Base-by-base conservation (phyloP, 2,113 vertebrate species). In the Ailurus styani region DNA sequence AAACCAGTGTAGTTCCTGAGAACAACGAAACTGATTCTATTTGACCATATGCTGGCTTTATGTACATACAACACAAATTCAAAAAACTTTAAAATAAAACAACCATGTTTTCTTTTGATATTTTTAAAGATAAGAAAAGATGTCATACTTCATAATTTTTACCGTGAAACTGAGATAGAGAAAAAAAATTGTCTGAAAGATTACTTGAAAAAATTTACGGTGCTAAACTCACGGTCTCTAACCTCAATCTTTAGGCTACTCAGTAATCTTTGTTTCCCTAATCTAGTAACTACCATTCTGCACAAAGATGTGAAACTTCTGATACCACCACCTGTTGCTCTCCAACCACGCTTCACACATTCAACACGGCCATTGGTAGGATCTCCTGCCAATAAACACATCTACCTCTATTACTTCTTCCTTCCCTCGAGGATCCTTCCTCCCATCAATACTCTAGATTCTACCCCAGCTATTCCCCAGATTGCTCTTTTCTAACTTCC, bases 1-100 rank as follows among this genome's bases (percentile, higher is more conserved):
- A 98, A 68, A 98, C 97, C 40, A 95, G 91, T 77, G 91, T 77
- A 66, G 27, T 83, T 93, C 42, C 90, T 96, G 72, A 87, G 0
- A 6, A 79, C 40, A 88, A 0, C 0, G 20, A 98, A 92, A 91
- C 68, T 93, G 89, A 73, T 20, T 93, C 96, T 90, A 87, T 15
- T 2, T 94, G 98, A 97, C n/a, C 27, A 60, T 27, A 87, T 97
- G 91, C 93, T 94, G 94, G 94, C 79, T 97, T 90, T 98, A 97
- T 88, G 84, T 70, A 95, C 4, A 94, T 7, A 78, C 15, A 75
- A 87, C 75, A 86, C 20, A 66, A 86, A 86, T 45, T 77, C 1
- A 82, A 45, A 96, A 95, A 89, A 62, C n/a, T 96, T 25, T 93
- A 72, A 95, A 96, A 83, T 57, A 91, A 95, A 73, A 96, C 5